A percentile compares a stretch with the other conserved stretches of the same genome.
phyloP scores from a whole-genome alignment of 2,797 vertebrate species.

The Sebastes cheni region DNA sequence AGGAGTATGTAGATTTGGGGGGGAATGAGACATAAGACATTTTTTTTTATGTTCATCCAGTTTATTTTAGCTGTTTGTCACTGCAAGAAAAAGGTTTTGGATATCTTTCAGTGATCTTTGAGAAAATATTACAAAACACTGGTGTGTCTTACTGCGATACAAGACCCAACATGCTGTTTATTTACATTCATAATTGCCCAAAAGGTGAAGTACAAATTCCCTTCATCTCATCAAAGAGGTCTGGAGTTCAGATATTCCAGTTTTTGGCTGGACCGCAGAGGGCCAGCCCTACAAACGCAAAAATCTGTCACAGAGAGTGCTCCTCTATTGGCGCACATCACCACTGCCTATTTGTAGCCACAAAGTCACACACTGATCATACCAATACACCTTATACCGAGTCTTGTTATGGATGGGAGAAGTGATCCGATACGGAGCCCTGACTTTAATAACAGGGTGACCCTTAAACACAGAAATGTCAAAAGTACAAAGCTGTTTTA shows the following conservation, averaged over 20 bases:
- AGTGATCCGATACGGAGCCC: not conserved
- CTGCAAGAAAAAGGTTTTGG: not conserved
- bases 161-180: not conserved
- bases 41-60: not conserved
- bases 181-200: not conserved
- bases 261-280: no score
- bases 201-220: not conserved
- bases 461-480: not conserved
- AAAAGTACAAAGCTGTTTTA: not conserved
- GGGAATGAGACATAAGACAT: no score
- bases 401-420: no score
- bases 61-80: not conserved
- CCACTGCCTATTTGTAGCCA: no score
- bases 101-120: not conserved
- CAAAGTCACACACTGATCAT: no score
- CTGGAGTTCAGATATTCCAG: not conserved
- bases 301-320: no score
- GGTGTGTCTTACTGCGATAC: not conserved
- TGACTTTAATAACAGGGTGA: not conserved
- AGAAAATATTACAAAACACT: not conserved
- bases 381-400: no score
- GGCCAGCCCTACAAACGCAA: no score
- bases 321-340: no score
- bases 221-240: not conserved
- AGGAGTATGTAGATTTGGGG: not conserved